Evolutionary conservation across 2,888 invertebrate genomes (phyloP).

Genomic region (Nomada flava): DNA sequence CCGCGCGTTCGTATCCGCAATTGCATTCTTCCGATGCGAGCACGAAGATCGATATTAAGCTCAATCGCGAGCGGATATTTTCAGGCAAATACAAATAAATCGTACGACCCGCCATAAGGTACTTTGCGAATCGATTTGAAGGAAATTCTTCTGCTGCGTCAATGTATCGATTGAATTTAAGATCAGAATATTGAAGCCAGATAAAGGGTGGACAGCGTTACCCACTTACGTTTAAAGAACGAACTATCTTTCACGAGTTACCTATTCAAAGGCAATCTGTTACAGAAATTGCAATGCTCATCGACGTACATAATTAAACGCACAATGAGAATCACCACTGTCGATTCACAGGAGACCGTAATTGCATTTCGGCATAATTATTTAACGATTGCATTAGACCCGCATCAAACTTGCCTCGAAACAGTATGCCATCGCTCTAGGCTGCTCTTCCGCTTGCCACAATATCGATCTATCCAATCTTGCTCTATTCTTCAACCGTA

Average conservation of each 20-base stretch:
- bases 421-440: neutral
- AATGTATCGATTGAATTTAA: too few relatives aligned
- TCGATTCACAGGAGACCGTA: slow-evolving; percentile 21
- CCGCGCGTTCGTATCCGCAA: neutral
- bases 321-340: slow-evolving; percentile 33
- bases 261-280: slow-evolving; percentile 8
- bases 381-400: slow-evolving; percentile 34
- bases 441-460: neutral
- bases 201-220: too few relatives aligned
- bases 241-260: neutral
- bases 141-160: too few relatives aligned
- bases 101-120: too few relatives aligned
- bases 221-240: too few relatives aligned
- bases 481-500: neutral
- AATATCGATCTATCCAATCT: slow-evolving; percentile 21
- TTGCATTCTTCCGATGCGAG: neutral
- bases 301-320: slow-evolving; percentile 17
- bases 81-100: neutral
- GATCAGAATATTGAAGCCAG: too few relatives aligned
- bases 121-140: too few relatives aligned
- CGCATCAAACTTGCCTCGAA: slow-evolving; percentile 20
- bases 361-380: slow-evolving; percentile 30
- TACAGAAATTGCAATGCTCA: slow-evolving; percentile 12
- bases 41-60: neutral
- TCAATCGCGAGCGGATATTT: neutral